phyloP scores from a whole-genome alignment of 2,888 invertebrate genomes.

The Spodoptera exigua region DNA sequence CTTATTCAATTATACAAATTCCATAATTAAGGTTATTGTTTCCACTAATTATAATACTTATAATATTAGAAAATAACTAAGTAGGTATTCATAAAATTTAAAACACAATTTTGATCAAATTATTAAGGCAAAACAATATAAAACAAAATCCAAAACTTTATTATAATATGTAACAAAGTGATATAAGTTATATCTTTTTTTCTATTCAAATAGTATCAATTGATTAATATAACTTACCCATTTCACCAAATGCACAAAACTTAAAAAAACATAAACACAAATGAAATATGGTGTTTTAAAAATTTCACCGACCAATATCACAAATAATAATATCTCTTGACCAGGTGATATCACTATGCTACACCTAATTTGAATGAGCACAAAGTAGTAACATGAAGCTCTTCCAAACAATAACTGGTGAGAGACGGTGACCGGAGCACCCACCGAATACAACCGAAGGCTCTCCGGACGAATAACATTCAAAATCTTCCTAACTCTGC shows the following conservation, averaged over 20 bases:
- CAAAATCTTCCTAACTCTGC: slow-evolving; percentile 75
- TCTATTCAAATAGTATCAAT: too few relatives aligned
- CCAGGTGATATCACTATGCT: slow-evolving; percentile 1
- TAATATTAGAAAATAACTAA: too few relatives aligned
- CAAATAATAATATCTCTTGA: slow-evolving; percentile 4
- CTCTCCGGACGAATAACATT: slow-evolving; percentile 79
- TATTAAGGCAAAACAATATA: too few relatives aligned
- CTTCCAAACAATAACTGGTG: slow-evolving; percentile 73
- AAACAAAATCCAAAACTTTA: too few relatives aligned
- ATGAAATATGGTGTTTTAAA: not conserved
- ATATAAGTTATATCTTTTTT: too few relatives aligned
- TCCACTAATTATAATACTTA: too few relatives aligned
- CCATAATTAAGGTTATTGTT: too few relatives aligned
- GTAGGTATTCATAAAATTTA: too few relatives aligned
- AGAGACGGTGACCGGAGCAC: slow-evolving; percentile 62
- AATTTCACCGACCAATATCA: slow-evolving; percentile 15
- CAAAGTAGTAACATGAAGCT: slow-evolving; percentile 66
- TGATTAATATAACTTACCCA: too few relatives aligned
- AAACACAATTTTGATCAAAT: too few relatives aligned
- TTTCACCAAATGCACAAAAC: not conserved
- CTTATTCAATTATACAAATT: too few relatives aligned
- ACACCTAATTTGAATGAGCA: slow-evolving; percentile 63
- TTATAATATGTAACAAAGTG: too few relatives aligned
- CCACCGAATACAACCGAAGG: slow-evolving; percentile 64
- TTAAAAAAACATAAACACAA: not conserved